Percentiles rank a stretch among this genome's conserved stretches.
These are phyloP conservation scores for Apoderus coryli DNA, from an alignment of 2,888 invertebrate species.

Conservation along the genomic window DNA sequence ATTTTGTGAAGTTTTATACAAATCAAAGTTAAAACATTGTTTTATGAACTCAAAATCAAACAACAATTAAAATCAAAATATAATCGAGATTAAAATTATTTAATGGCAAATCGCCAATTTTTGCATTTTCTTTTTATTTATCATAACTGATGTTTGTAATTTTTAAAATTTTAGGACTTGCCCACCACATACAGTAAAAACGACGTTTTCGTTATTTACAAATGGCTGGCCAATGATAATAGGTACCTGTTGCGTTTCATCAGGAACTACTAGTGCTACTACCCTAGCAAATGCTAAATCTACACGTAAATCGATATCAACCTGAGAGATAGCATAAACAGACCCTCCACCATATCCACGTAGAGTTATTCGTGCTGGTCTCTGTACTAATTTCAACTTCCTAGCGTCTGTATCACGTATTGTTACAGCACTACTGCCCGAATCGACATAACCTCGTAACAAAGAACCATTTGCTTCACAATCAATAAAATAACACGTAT, in stretches of 20 bases:
- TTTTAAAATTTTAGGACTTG: no score
- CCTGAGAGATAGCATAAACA: conserved; percentile 9
- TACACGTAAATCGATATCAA: conserved; percentile 7
- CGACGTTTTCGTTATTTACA: conserved; percentile 13
- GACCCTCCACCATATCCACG: conserved; percentile 11
- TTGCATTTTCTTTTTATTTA: no score
- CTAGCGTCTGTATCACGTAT: conserved; percentile 9
- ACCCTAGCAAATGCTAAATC: conserved; percentile 12
- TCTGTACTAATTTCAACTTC: conserved; percentile 7
- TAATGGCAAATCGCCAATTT: no score
- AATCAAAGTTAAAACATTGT: no score
- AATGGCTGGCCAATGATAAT: conserved; percentile 16
- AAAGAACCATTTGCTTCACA: conserved; percentile 12
- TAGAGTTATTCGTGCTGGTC: conserved; percentile 7
- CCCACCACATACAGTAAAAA: conserved; percentile 10
- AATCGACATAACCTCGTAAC: conserved; percentile 14
- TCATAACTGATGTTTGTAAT: no score
- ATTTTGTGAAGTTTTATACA: no score
- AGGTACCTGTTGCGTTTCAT: conserved; percentile 14
- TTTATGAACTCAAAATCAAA: no score
- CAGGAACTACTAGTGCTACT: conserved; percentile 15
- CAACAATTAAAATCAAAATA: no score
- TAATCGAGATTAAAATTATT: no score
- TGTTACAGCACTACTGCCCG: conserved; percentile 13
- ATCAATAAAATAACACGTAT: conserved; percentile 14